Conservation (phyloP, 2,888 invertebrate genomes). For the Drosophila affinis region DNA sequence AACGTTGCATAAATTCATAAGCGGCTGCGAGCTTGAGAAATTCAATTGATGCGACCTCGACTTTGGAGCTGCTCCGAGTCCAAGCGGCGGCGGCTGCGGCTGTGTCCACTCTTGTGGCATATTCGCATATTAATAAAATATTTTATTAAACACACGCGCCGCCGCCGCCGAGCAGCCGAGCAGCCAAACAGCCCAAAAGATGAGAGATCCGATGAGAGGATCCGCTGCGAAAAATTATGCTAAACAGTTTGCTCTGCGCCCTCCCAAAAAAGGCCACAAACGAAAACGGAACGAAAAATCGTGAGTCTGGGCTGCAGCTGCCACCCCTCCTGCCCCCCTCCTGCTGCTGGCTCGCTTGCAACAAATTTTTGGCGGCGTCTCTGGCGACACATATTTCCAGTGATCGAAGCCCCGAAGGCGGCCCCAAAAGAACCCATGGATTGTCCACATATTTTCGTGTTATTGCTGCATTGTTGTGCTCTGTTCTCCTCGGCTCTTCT, state of each 20-base stretch:
- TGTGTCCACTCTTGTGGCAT: slow-evolving; percentile 49
- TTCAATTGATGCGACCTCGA: slow-evolving; percentile 74
- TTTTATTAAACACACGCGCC: slow-evolving; percentile 80
- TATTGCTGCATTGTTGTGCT: slow-evolving; percentile 30
- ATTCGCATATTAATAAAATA: slow-evolving; percentile 79
- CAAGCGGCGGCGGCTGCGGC: neutral
- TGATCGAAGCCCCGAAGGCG: slow-evolving; percentile 18
- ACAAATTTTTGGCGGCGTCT: slow-evolving; percentile 83
- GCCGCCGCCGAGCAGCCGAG: slow-evolving; percentile 35
- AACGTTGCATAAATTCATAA: slow-evolving; percentile 80
- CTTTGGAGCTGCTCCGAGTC: slow-evolving; percentile 11
- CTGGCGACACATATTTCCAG: slow-evolving; percentile 82
- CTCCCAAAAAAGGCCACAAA: slow-evolving; percentile 77
- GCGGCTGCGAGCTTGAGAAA: slow-evolving; percentile 72
- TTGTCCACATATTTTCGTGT: slow-evolving; percentile 50
- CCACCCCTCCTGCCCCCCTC: neutral
- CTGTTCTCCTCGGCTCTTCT: neutral
- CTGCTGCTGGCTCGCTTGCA: slow-evolving; percentile 48
- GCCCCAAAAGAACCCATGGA: slow-evolving; percentile 8
- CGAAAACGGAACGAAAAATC: slow-evolving; percentile 63
- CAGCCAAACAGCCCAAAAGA: neutral
- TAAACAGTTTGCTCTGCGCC: slow-evolving; percentile 62
- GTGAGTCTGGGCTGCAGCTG: slow-evolving; percentile 50
- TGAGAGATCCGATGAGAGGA: slow-evolving; percentile 29
- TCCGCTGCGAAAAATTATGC: slow-evolving; percentile 67